Evolutionary conservation across 2,797 vertebrate genomes (phyloP).

Genomic region (Bradypus variegatus): DNA sequence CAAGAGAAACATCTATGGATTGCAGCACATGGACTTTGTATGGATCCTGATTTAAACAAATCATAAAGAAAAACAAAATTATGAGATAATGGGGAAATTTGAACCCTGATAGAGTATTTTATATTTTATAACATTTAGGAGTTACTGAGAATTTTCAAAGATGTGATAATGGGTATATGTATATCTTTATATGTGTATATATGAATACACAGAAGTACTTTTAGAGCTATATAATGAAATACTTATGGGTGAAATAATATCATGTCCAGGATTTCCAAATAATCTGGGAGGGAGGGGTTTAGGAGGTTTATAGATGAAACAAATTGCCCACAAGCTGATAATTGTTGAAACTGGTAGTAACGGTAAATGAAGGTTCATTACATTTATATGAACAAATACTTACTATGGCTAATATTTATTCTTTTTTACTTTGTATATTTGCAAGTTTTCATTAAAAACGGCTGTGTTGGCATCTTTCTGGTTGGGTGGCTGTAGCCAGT

Average conservation of each 20-base stretch:
- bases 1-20: background rate
- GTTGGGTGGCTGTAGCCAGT: background rate
- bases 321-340: background rate
- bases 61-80: background rate
- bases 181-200: background rate
- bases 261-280: background rate
- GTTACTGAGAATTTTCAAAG: background rate
- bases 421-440: background rate
- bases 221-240: background rate
- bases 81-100: background rate
- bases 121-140: background rate
- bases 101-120: background rate
- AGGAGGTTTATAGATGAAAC: background rate
- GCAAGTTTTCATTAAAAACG: background rate
- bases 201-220: background rate
- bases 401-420: background rate
- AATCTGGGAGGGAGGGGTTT: background rate
- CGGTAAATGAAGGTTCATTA: background rate
- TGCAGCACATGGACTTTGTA: background rate
- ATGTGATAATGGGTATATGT: background rate
- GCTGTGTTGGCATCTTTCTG: background rate
- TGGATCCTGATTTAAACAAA: background rate
- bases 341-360: background rate
- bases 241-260: background rate
- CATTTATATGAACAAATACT: background rate